These are phyloP conservation scores for Coendou prehensilis DNA, from an alignment of 2,797 vertebrate genomes.

Conservation along the genomic window DNA sequence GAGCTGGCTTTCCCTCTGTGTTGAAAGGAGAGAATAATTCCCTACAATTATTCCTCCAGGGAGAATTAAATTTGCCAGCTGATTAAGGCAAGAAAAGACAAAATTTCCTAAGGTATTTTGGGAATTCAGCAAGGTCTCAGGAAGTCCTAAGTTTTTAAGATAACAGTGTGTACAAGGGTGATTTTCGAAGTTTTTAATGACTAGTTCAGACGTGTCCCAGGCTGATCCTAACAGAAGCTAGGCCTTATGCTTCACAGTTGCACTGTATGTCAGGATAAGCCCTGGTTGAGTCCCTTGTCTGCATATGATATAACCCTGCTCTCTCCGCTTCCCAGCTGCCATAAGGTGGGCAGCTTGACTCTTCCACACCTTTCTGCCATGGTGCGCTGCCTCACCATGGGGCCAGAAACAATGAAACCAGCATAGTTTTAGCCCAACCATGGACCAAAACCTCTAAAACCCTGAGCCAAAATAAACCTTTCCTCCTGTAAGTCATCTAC, in stretches of 20 bases:
- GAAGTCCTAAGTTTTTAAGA: constrained; percentile 50
- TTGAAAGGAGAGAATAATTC: constrained; percentile 76
- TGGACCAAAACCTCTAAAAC: background rate
- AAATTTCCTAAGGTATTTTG: constrained; percentile 69
- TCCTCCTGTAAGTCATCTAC: background rate
- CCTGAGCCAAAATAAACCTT: background rate
- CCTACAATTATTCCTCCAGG: constrained; percentile 73
- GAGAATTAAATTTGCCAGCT: constrained; percentile 75
- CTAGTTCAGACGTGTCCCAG: background rate
- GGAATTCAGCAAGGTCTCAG: constrained; percentile 60
- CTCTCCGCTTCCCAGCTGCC: background rate
- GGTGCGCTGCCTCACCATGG: background rate
- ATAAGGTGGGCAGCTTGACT: background rate
- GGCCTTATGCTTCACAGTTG: background rate
- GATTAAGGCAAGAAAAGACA: constrained; percentile 78
- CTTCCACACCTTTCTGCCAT: background rate
- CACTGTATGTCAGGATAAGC: background rate
- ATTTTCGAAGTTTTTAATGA: constrained; percentile 57
- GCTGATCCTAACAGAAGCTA: background rate
- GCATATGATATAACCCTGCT: background rate
- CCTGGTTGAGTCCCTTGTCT: background rate
- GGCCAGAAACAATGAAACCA: background rate
- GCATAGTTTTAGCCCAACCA: background rate
- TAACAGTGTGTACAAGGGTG: constrained; percentile 17
- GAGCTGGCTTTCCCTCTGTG: constrained; percentile 72